Base-by-base conservation (phyloP, 2,797 vertebrate species). In the Phalloptychus januarius region DNA sequence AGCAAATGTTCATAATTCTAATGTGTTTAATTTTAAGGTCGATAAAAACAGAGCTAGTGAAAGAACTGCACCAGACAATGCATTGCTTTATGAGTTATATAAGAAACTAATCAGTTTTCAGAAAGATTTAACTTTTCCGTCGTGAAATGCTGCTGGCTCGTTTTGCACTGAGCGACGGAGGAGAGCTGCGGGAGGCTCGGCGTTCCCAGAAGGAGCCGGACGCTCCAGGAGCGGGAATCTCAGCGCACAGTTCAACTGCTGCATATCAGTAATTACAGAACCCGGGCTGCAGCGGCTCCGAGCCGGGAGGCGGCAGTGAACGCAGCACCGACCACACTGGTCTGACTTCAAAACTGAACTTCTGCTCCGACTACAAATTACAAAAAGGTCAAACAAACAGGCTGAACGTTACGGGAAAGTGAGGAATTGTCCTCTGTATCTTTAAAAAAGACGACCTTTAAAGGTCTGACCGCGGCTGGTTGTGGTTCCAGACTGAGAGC, bases 171-270 rank as follows among this genome's bases (percentile, higher is more conserved):
- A n/a, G n/a, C n/a, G n/a, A n/a, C n/a, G n/a, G n/a, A n/a, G n/a
- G n/a, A n/a, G n/a, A n/a, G n/a, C 36, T 73, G 45, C 79, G 81
- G 83, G 88, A 83, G 80, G 71, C 52, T 78, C 20, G 23, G 1
- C 54, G 75, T 86, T 89, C 84, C 83, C 88, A 83, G 88, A 87
- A 44, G 83, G 71, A 73, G 7, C 31, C 5, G 0, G n/a, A 72
- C 0, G 4, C 31, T 80, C 72, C 7, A 58, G 56, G 56, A 86
- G 80, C 70, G 71, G 85, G 79, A 85, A 83, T 70, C 74, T n/a
- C 52, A 75, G 80, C 67, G 5, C 48, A 40, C 42, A 8, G 23
- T 72, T 76, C 18, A 45, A 40, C 61, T 36, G 50, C 16, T 20
- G 44, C 28, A 77, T 72, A 75, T 83, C 82, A 79, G 79, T 65